Conservation (phyloP, 2,888 invertebrate species). For the Thumatha senex region DNA sequence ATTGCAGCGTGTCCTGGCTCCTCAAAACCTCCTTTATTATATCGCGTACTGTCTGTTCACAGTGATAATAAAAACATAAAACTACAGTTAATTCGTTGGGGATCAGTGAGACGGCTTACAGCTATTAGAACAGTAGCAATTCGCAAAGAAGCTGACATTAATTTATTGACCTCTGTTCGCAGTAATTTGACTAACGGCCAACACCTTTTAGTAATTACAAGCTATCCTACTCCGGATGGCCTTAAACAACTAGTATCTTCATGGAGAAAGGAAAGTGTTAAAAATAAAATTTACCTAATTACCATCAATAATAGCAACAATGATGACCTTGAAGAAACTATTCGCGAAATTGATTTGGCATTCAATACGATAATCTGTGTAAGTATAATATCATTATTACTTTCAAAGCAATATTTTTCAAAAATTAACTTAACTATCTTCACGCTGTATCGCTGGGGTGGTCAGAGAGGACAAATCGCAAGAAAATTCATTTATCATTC, state of each 20-base stretch:
- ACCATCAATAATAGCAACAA: constrained; percentile 16
- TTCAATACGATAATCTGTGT: constrained; percentile 31
- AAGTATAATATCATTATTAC: too few species aligned
- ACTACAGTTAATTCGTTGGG: constrained; percentile 33
- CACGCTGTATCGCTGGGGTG: too few species aligned
- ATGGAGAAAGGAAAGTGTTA: constrained; percentile 34
- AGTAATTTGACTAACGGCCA: constrained; percentile 18
- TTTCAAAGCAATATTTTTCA: too few species aligned
- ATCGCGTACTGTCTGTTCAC: constrained; percentile 24
- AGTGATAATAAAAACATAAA: constrained; percentile 1
- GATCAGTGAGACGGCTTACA: not conserved
- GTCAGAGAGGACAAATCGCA: too few species aligned
- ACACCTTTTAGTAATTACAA: constrained; percentile 32
- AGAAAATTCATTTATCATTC: too few species aligned
- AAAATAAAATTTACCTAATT: constrained; percentile 32
- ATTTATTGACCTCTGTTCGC: constrained; percentile 23
- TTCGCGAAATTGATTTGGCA: constrained; percentile 26
- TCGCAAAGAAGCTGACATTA: constrained; percentile 27
- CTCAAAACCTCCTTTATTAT: constrained; percentile 13
- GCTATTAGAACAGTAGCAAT: constrained; percentile 30
- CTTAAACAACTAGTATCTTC: constrained; percentile 32
- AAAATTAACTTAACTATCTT: too few species aligned
- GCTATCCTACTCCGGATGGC: constrained; percentile 33
- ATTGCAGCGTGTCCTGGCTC: not conserved
- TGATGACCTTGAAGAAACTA: constrained; percentile 16